Evolutionary conservation across 2,797 vertebrate species (phyloP).

Genomic region (Fistularia commersonii): DNA sequence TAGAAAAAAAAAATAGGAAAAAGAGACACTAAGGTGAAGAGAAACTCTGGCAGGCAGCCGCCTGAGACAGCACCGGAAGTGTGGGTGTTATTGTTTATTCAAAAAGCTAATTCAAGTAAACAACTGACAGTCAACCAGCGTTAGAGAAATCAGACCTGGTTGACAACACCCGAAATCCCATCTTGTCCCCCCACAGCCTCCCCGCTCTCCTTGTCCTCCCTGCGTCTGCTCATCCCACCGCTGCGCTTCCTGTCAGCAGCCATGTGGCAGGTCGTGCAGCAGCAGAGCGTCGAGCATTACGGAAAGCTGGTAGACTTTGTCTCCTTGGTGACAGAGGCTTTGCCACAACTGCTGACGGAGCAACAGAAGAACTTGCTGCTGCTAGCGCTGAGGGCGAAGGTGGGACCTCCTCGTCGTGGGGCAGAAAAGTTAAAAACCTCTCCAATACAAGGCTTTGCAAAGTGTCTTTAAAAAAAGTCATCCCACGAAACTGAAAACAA

Average conservation of each 20-base stretch:
- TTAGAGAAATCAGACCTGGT: not conserved
- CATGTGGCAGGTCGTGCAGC: constrained; percentile 50
- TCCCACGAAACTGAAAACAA: no score
- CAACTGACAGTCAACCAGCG: no score
- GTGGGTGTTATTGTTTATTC: no score
- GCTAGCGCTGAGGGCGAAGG: constrained; percentile 60
- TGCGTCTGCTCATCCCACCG: constrained; percentile 61
- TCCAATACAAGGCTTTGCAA: no score
- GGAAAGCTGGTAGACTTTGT: constrained; percentile 65
- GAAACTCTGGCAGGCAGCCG: no score
- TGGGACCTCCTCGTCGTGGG: constrained; percentile 1
- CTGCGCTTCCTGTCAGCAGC: constrained; percentile 55
- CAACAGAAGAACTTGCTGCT: constrained; percentile 57
- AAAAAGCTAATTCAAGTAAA: no score
- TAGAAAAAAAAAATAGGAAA: no score
- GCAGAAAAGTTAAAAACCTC: no score
- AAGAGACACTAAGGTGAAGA: no score
- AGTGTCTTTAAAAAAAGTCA: no score
- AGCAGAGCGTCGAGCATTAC: constrained; percentile 43
- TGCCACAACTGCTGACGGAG: constrained; percentile 57
- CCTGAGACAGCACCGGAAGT: no score
- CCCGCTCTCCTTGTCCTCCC: constrained; percentile 36
- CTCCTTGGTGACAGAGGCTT: constrained; percentile 40
- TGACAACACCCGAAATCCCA: not conserved
- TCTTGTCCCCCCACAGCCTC: constrained; percentile 20